Conservation (phyloP, 2,888 invertebrate species). For the Psylliodes chrysocephalus region DNA sequence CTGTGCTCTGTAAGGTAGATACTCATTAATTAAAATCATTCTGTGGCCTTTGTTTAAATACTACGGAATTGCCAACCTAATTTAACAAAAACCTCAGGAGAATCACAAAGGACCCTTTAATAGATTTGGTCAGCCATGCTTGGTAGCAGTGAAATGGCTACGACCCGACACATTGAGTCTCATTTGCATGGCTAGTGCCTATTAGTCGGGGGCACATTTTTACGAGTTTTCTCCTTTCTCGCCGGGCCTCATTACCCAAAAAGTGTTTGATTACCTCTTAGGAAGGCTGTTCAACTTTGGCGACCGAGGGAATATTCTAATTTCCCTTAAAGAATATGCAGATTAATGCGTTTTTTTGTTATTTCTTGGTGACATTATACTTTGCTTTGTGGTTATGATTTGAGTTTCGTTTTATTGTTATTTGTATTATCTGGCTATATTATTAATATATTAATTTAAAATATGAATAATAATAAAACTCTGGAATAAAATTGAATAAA, state of each 20-base stretch:
- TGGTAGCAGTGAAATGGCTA: conserved; percentile 36
- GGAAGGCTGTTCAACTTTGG: background rate
- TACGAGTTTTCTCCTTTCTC: conserved; percentile 26
- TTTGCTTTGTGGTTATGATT: background rate
- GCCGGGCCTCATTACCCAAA: conserved; percentile 45
- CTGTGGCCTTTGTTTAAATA: conserved; percentile 32
- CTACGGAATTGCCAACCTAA: conserved; percentile 31
- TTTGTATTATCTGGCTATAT: no score
- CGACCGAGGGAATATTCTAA: conserved; percentile 19
- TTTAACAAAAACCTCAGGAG: conserved; percentile 34
- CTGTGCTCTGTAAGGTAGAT: conserved; percentile 12
- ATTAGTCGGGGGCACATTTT: conserved; percentile 48
- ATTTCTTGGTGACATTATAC: background rate
- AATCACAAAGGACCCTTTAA: conserved; percentile 38
- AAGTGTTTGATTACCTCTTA: conserved; percentile 37
- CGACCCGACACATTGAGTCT: conserved; percentile 47
- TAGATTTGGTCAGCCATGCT: conserved; percentile 39
- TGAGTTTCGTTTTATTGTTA: background rate
- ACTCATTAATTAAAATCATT: conserved; percentile 29
- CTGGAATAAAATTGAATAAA: no score
- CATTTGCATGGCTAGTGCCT: conserved; percentile 53
- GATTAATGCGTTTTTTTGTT: conserved; percentile 6
- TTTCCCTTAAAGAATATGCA: conserved; percentile 12
- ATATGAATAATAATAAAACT: no score
- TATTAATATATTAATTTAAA: no score